A percentile compares a stretch with the other conserved stretches of the same genome.
phyloP scores from a whole-genome alignment of 1,140 invertebrate genomes.

The Chrysoperla carnea region DNA sequence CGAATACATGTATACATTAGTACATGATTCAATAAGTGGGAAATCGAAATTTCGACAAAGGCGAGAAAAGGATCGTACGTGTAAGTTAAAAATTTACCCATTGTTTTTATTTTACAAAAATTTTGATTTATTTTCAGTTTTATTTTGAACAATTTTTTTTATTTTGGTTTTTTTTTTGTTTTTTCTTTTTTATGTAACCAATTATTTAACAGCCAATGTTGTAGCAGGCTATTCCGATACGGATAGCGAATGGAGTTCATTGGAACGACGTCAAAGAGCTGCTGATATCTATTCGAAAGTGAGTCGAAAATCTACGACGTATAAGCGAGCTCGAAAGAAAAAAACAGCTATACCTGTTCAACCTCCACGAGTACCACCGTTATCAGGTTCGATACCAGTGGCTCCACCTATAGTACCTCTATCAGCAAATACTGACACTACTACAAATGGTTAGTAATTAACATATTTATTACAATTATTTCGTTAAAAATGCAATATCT shows the following conservation, averaged over 20 bases:
- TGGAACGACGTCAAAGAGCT: constrained; percentile 46
- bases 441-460: constrained; percentile 18
- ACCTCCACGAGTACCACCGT: constrained; percentile 61
- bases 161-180: background rate
- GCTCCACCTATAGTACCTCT: constrained; percentile 29
- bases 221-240: constrained; percentile 60
- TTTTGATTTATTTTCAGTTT: constrained; percentile 3
- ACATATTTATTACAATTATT: background rate
- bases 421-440: constrained; percentile 21
- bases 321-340: constrained; percentile 62
- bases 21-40: constrained; percentile 45
- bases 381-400: constrained; percentile 27
- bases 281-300: constrained; percentile 44
- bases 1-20: constrained; percentile 37
- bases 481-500: too few relatives aligned
- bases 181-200: background rate
- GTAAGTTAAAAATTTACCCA: constrained; percentile 24
- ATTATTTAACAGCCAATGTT: background rate
- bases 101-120: constrained; percentile 2
- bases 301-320: constrained; percentile 52
- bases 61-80: constrained; percentile 41
- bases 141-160: constrained; percentile 1
- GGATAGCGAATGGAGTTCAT: constrained; percentile 71
- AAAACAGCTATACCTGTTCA: constrained; percentile 64
- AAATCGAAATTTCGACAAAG: constrained; percentile 37